A percentile compares a stretch with the other conserved stretches of the same genome.
Conservation (phyloP, 2,888 invertebrate genomes). For the Tetanocera ferruginea region DNA sequence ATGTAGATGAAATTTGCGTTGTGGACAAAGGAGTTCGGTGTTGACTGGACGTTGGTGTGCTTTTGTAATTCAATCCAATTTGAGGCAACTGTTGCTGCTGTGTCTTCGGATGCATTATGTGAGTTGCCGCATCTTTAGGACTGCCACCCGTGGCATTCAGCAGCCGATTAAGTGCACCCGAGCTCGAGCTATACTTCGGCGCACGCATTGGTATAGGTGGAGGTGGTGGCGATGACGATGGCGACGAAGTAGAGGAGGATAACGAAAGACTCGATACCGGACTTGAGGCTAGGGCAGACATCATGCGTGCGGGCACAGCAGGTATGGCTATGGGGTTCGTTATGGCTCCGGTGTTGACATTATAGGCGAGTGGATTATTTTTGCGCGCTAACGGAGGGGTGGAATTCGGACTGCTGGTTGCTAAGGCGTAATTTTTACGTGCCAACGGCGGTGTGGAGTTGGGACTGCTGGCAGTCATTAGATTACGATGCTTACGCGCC, state of each 20-base stretch:
- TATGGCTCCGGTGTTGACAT: constrained; percentile 39
- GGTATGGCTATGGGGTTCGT: constrained; percentile 56
- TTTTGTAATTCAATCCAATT: not conserved
- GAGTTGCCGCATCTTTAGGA: not conserved
- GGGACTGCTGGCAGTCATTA: constrained; percentile 58
- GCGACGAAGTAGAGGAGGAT: constrained; percentile 66
- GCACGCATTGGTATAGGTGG: constrained; percentile 65
- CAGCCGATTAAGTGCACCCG: constrained; percentile 48
- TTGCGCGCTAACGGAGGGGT: constrained; percentile 59
- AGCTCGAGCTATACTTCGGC: constrained; percentile 57
- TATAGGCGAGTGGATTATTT: constrained; percentile 55
- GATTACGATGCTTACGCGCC: constrained; percentile 57
- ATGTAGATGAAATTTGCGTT: constrained; percentile 35
- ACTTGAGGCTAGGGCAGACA: constrained; percentile 56
- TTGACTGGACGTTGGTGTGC: not conserved
- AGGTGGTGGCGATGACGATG: constrained; percentile 65
- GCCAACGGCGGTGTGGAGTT: constrained; percentile 63
- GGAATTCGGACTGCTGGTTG: constrained; percentile 48
- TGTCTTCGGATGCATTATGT: not conserved
- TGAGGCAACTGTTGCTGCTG: not conserved
- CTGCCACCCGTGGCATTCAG: constrained; percentile 48
- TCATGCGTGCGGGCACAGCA: constrained; percentile 59
- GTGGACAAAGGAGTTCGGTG: constrained; percentile 42
- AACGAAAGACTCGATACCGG: constrained; percentile 65
- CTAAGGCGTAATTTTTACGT: constrained; percentile 59